Base-by-base conservation (phyloP, 2,113 vertebrate species). In the Varanus salvator region DNA sequence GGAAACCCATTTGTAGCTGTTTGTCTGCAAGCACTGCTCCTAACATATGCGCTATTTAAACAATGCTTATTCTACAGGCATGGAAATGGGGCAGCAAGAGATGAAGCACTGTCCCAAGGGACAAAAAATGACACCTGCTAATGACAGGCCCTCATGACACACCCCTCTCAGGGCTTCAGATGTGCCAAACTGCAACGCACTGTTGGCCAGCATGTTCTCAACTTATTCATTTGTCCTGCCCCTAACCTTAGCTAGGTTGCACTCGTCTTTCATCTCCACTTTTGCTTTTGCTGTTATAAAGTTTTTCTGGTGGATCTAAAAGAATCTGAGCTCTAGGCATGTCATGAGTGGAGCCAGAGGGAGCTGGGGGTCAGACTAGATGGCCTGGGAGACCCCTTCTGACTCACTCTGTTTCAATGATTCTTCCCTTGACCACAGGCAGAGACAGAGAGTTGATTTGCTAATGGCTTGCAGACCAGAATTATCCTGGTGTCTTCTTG, bases 231-330 rank as follows among this genome's bases (percentile, higher is more conserved):
- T 91, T 48, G 54, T 84, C 66, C 89, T 76, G 2, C 0, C 84
- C 82, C 91, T 76, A 91, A 93, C 87, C 84, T 91, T 29, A 44
- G 21, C 0, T 0, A 89, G 91, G 89, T 93, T 90, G 87, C 93
- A 75, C 90, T 91, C 74, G 77, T 94, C 92, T 91, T 93, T n/a
- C n/a, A n/a, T n/a, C n/a, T n/a, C n/a, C n/a, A n/a, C n/a, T n/a
- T n/a, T n/a, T n/a, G n/a, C n/a, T 68, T 72, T 87, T 95, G 52
- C 91, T 90, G 52, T 87, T 90, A 1, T 1, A 15, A 60, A n/a
- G 1, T 0, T 38, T 81, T 34, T 91, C 89, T 50, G 85, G 91
- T 82, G 21, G 3, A 93, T 93, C 80, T 83, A 60, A 72, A 64
- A 90, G 72, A 89, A 85, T 29, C n/a, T n/a, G n/a, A n/a, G n/a